Evolutionary conservation across 2,888 invertebrate species (phyloP).

Genomic region (Tipula helvola): DNA sequence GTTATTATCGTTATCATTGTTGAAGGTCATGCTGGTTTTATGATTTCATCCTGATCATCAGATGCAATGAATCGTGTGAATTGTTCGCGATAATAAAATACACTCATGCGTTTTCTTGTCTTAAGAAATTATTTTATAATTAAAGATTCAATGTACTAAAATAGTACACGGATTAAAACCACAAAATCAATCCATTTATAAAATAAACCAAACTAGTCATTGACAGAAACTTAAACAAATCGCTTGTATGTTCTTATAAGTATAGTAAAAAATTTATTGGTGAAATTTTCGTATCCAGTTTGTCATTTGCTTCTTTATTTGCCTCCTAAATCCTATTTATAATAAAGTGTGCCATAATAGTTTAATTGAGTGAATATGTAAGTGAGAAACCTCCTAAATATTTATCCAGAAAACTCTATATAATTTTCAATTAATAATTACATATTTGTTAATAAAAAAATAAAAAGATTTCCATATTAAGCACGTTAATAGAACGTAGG

Average conservation of each 20-base stretch:
- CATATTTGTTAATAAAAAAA: not conserved
- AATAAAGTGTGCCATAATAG: not conserved
- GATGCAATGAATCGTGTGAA: too few relatives aligned
- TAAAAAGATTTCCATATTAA: not conserved
- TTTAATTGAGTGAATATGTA: not conserved
- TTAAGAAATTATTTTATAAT: not conserved
- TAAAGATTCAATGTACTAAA: not conserved
- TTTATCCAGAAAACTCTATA: not conserved
- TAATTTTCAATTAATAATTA: not conserved
- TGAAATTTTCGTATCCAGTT: not conserved
- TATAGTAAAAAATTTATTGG: not conserved
- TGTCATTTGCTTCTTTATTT: not conserved
- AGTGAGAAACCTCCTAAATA: not conserved
- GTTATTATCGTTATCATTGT: not conserved
- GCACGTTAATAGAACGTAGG: not conserved
- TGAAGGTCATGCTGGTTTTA: too few relatives aligned
- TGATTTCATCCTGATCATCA: not conserved
- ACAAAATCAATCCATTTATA: not conserved
- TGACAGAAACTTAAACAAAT: not conserved
- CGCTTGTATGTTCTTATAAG: not conserved
- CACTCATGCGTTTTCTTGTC: too few relatives aligned
- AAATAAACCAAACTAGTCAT: not conserved
- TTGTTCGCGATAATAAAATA: too few relatives aligned
- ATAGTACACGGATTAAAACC: not conserved
- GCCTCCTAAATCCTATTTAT: not conserved